Conservation (phyloP, 2,113 vertebrate genomes). For the Aphyosemion australe region DNA sequence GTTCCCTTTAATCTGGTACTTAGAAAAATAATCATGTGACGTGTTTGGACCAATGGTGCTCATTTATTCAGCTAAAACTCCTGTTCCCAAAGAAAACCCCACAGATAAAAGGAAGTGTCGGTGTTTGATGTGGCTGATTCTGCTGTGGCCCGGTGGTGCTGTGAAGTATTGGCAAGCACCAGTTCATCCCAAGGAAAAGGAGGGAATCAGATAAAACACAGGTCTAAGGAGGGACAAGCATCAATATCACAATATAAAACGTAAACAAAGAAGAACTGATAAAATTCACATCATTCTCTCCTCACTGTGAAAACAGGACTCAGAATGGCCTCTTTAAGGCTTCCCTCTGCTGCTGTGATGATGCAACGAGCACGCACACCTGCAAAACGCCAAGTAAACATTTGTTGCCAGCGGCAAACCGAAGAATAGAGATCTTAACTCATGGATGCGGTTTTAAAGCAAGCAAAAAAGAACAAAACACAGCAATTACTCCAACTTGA, state of each 20-base stretch:
- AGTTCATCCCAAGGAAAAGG: not conserved
- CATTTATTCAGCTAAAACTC: not conserved
- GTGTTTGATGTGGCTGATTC: too few relatives aligned
- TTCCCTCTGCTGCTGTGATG: too few relatives aligned
- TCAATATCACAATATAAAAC: constrained; percentile 58
- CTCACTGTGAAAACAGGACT: constrained; percentile 45
- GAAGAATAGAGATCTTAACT: constrained; percentile 28
- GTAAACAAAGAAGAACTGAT: constrained; percentile 41
- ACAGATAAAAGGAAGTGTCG: not conserved
- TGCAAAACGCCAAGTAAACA: constrained; percentile 28
- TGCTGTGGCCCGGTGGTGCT: too few relatives aligned
- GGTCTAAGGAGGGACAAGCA: constrained; percentile 13
- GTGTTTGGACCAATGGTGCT: too few relatives aligned
- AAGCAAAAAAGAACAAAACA: constrained; percentile 58
- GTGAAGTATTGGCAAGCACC: too few relatives aligned
- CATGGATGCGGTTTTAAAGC: constrained; percentile 37
- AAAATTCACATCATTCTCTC: constrained; percentile 46
- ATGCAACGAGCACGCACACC: too few relatives aligned
- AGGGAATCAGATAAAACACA: too few relatives aligned
- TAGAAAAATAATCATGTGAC: too few relatives aligned
- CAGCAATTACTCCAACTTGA: constrained; percentile 63
- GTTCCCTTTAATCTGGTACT: too few relatives aligned
- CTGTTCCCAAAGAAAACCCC: not conserved
- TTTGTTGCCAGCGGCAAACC: constrained; percentile 22
- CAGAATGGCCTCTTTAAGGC: constrained; percentile 8